Evolutionary conservation across 2,888 invertebrate genomes (phyloP).

Genomic region (Trichacis sp.): DNA sequence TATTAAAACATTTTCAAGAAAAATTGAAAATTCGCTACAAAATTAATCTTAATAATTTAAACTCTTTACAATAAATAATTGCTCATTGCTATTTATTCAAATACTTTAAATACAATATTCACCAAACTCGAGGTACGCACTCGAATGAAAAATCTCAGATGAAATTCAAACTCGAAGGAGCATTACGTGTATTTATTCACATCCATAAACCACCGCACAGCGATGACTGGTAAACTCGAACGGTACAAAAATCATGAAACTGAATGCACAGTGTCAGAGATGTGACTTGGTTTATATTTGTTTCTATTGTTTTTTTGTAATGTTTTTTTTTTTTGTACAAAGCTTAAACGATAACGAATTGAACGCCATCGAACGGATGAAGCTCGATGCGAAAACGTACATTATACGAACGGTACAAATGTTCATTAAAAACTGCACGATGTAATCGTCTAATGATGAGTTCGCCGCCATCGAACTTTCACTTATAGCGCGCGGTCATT

Average conservation of each 20-base stretch:
- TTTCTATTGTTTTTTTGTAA: too few relatives aligned
- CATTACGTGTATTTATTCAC: constrained; percentile 2
- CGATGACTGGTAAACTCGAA: background rate
- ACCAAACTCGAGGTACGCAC: background rate
- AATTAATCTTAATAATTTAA: too few relatives aligned
- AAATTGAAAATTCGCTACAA: too few relatives aligned
- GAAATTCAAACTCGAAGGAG: background rate
- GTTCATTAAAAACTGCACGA: constrained; percentile 53
- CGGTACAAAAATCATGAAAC: constrained; percentile 8
- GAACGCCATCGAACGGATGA: constrained; percentile 4
- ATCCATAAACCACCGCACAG: background rate
- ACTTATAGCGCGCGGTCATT: constrained; percentile 41
- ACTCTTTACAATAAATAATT: too few relatives aligned
- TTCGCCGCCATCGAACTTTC: constrained; percentile 42
- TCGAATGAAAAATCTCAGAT: background rate
- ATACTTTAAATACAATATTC: background rate
- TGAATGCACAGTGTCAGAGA: background rate
- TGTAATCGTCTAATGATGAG: constrained; percentile 53
- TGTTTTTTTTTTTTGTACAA: constrained; percentile 46
- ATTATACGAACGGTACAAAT: constrained; percentile 50
- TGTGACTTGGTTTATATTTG: constrained; percentile 22
- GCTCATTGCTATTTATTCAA: background rate
- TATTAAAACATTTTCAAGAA: too few relatives aligned
- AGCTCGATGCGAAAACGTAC: constrained; percentile 21
- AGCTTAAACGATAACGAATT: constrained; percentile 44